These are phyloP conservation scores for Lagopus muta DNA, from an alignment of 2,113 vertebrate species.

Conservation along the genomic window DNA sequence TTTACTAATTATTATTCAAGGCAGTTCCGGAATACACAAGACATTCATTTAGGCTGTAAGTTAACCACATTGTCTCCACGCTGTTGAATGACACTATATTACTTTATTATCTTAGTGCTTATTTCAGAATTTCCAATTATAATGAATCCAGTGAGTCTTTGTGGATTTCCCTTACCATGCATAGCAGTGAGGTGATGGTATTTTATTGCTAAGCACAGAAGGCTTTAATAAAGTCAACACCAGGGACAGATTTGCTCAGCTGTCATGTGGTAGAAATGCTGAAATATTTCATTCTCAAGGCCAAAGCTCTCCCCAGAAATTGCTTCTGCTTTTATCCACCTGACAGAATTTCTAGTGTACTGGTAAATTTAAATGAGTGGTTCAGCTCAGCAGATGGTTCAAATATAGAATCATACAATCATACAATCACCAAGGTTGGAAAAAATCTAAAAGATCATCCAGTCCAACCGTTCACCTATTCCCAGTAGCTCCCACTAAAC, in stretches of 20 bases:
- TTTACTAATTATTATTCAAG: not conserved
- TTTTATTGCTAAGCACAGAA: not conserved
- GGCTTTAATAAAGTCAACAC: slow-evolving; percentile 23
- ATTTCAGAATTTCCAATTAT: not conserved
- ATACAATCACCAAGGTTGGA: too few species aligned
- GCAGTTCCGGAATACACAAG: not conserved
- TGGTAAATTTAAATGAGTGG: slow-evolving; percentile 9
- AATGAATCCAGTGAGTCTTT: not conserved
- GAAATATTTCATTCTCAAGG: slow-evolving; percentile 32
- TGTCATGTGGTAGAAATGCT: not conserved
- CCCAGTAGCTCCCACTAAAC: too few species aligned
- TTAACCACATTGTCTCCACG: not conserved
- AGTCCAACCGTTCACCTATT: too few species aligned
- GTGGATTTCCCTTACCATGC: not conserved
- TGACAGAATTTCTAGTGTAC: not conserved
- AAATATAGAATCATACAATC: not conserved
- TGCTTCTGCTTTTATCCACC: not conserved
- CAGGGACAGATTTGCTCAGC: slow-evolving; percentile 36
- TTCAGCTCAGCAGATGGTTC: not conserved
- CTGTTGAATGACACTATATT: not conserved
- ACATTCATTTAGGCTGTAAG: not conserved
- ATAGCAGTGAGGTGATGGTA: not conserved
- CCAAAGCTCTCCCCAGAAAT: not conserved
- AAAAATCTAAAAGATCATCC: too few species aligned
- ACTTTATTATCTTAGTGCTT: not conserved